phyloP scores from a whole-genome alignment of 1,140 invertebrate genomes.

The Orchestia grillus region DNA sequence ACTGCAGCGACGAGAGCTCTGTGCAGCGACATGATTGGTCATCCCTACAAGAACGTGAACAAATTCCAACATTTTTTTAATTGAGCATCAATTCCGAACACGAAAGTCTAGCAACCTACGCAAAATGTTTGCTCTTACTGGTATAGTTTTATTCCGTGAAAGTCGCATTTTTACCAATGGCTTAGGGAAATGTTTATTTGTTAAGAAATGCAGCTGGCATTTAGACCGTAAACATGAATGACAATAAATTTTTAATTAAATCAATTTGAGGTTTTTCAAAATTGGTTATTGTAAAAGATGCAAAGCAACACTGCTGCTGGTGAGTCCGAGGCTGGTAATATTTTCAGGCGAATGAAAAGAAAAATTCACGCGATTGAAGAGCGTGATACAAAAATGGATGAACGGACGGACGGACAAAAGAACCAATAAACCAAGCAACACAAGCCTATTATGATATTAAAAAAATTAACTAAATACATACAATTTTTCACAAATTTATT shows the following conservation, averaged over 20 bases:
- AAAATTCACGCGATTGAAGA: too few species aligned
- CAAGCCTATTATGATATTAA: too few species aligned
- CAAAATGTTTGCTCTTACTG: neutral
- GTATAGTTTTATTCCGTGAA: neutral
- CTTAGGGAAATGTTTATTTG: neutral
- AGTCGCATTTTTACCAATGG: neutral
- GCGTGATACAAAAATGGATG: too few species aligned
- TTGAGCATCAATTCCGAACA: neutral
- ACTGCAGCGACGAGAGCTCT: neutral
- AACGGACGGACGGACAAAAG: too few species aligned
- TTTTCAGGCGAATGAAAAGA: neutral
- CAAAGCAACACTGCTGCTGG: neutral
- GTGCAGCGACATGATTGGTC: neutral
- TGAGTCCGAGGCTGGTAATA: neutral
- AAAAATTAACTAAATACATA: too few species aligned
- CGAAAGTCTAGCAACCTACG: neutral
- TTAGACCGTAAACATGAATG: neutral
- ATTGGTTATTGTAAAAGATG: too few species aligned
- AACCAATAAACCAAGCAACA: too few species aligned
- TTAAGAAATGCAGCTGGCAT: neutral
- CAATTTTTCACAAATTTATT: too few species aligned
- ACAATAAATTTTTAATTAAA: too few species aligned
- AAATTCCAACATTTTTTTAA: neutral
- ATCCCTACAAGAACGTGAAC: neutral
- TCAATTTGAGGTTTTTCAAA: too few species aligned